phyloP scores from a whole-genome alignment of 2,113 vertebrate species.

The Tetrao urogallus region DNA sequence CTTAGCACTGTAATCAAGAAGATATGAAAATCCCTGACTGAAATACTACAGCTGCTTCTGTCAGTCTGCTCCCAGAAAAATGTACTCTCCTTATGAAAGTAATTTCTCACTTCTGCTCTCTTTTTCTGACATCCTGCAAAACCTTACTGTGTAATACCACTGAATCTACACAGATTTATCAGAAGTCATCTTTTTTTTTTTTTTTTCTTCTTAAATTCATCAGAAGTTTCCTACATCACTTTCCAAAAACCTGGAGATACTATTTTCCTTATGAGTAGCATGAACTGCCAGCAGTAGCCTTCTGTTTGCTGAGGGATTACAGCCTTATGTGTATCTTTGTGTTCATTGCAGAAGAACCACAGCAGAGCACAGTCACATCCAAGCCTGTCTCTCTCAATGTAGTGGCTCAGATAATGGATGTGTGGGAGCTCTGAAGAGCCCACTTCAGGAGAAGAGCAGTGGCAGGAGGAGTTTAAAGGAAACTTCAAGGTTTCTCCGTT shows the following conservation, averaged over 20 bases:
- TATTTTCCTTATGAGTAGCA: neutral
- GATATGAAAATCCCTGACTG: rapidly evolving
- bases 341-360: neutral
- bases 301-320: neutral
- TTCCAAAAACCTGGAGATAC: neutral
- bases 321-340: too few species aligned
- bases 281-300: neutral
- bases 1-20: neutral
- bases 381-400: neutral
- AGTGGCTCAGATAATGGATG: neutral
- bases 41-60: neutral
- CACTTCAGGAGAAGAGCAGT: neutral
- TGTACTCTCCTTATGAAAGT: neutral
- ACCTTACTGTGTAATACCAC: rapidly evolving
- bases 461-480: neutral
- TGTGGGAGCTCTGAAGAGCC: neutral
- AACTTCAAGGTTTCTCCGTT: neutral
- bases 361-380: neutral
- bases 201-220: neutral
- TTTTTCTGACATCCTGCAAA: neutral
- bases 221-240: neutral
- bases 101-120: neutral
- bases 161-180: neutral
- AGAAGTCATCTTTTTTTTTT: neutral
- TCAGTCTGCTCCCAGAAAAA: neutral